Conservation (phyloP, 1,140 invertebrate genomes). For the Stegodyphus mimosarum region DNA sequence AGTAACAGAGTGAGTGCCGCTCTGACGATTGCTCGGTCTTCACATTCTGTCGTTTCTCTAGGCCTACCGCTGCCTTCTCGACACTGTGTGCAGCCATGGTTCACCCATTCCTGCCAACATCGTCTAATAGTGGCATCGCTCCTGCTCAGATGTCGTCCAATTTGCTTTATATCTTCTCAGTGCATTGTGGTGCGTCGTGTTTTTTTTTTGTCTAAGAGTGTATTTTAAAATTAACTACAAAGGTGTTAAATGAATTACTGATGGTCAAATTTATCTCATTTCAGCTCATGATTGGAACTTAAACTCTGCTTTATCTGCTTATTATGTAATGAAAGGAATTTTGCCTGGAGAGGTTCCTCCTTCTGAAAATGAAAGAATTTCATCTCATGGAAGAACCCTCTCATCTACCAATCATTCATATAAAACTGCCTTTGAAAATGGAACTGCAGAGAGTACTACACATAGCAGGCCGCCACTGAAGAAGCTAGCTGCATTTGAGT, state of each 20-base stretch:
- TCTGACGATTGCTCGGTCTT: too few species aligned
- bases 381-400: neutral
- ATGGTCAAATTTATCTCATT: slow-evolving; percentile 28
- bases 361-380: slow-evolving; percentile 19
- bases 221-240: too few species aligned
- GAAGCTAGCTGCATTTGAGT: slow-evolving; percentile 32
- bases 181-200: too few species aligned
- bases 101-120: too few species aligned
- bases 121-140: too few species aligned
- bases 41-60: too few species aligned
- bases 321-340: slow-evolving; percentile 63
- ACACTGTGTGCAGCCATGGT: too few species aligned
- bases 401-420: neutral
- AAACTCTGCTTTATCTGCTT: slow-evolving; percentile 62
- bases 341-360: slow-evolving; percentile 41
- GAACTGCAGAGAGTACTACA: neutral
- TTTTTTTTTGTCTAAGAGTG: too few species aligned
- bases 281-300: slow-evolving; percentile 64
- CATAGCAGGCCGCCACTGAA: slow-evolving; percentile 27
- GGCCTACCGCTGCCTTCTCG: too few species aligned
- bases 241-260: neutral
- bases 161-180: too few species aligned
- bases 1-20: too few species aligned
- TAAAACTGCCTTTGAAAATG: neutral
- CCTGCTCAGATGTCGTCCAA: too few species aligned